Conservation (phyloP, 2,888 invertebrate genomes). For the Dasypolia templi region DNA sequence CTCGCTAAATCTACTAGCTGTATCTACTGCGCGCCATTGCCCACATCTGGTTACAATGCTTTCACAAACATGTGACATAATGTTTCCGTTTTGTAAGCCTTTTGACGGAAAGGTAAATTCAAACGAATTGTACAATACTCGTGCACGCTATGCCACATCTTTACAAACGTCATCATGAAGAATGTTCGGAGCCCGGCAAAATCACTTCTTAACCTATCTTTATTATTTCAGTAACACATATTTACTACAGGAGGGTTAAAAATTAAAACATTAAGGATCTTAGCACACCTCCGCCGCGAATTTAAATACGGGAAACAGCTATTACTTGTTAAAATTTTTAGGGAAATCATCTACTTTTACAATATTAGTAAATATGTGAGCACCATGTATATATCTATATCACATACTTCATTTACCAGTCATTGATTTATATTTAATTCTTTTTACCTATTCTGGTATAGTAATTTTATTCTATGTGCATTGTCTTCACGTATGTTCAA, state of each 20-base stretch:
- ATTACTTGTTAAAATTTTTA: too few species aligned
- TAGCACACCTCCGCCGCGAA: too few species aligned
- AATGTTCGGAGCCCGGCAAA: conserved; percentile 44
- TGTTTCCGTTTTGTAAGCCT: too few species aligned
- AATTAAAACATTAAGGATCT: neutral
- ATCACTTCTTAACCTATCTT: conserved; percentile 12
- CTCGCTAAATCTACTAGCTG: neutral
- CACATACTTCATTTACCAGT: too few species aligned
- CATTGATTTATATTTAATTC: too few species aligned
- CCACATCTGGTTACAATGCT: conserved; percentile 50
- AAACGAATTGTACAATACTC: neutral
- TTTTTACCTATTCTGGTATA: too few species aligned
- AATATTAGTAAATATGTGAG: too few species aligned
- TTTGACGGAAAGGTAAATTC: neutral
- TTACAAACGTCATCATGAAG: conserved; percentile 38
- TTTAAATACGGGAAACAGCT: too few species aligned
- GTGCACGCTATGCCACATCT: conserved; percentile 31
- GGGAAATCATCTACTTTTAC: too few species aligned
- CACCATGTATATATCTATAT: too few species aligned
- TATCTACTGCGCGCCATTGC: conserved; percentile 51
- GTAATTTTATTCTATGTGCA: too few species aligned
- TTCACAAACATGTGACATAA: conserved; percentile 43
- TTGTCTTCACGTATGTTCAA: too few species aligned
- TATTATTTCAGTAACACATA: neutral
- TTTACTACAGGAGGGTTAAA: neutral